phyloP scores from a whole-genome alignment of 2,888 invertebrate genomes.

The Copidosoma aretas region DNA sequence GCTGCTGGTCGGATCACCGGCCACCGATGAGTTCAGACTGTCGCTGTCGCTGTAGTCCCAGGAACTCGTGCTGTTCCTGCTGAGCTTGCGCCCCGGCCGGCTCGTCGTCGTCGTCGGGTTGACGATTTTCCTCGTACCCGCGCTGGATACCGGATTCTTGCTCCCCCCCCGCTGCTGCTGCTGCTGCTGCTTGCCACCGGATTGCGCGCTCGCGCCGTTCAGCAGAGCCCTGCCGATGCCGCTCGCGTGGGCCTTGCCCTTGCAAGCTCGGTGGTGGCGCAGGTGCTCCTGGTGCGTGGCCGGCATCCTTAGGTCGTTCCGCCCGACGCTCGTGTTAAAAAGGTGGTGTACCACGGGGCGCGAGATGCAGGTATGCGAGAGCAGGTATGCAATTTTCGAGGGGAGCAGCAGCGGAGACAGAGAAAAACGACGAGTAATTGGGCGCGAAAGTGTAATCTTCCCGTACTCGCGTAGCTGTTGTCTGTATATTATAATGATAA shows the following conservation, averaged over 20 bases:
- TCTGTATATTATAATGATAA: no score
- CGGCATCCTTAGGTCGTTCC: no score
- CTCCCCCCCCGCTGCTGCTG: constrained; percentile 1
- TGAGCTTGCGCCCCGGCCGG: constrained; percentile 61
- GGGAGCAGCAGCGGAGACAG: no score
- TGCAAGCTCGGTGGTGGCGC: constrained; percentile 75
- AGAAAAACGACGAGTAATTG: no score
- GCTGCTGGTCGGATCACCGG: constrained; percentile 39
- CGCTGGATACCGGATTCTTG: constrained; percentile 10
- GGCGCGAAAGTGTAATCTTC: no score
- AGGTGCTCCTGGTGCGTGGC: constrained; percentile 66
- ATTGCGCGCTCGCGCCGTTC: constrained; percentile 8
- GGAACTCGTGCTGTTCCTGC: constrained; percentile 70
- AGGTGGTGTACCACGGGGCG: neutral
- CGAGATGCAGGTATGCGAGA: no score
- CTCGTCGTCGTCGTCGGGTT: constrained; percentile 42
- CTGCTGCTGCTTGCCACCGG: constrained; percentile 9
- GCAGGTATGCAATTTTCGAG: no score
- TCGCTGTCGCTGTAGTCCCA: constrained; percentile 74
- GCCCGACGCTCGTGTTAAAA: no score
- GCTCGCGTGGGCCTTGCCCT: constrained; percentile 78
- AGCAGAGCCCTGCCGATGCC: constrained; percentile 67
- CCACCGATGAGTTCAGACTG: constrained; percentile 66
- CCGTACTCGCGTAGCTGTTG: no score
- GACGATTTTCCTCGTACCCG: constrained; percentile 55